phyloP scores from a whole-genome alignment of 2,888 invertebrate species.

The Meganola albula region DNA sequence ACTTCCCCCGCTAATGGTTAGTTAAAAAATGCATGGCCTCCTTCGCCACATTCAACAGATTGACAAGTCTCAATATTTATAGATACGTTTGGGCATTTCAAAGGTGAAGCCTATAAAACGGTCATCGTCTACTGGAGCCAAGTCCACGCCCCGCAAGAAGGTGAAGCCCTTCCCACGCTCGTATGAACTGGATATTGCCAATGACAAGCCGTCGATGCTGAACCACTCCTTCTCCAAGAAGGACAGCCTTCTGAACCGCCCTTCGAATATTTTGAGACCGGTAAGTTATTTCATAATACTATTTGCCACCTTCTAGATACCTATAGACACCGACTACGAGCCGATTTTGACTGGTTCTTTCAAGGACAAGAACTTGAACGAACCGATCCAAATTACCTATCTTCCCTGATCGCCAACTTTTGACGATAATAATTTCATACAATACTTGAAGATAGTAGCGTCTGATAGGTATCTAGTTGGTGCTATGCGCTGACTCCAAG shows the following conservation, averaged over 20 bases:
- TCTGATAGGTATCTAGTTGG: too few species aligned
- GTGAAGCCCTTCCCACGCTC: conserved; percentile 59
- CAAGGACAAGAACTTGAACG: too few species aligned
- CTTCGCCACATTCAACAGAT: conserved; percentile 11
- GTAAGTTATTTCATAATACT: too few species aligned
- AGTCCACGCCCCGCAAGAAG: conserved; percentile 67
- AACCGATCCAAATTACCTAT: too few species aligned
- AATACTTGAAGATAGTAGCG: too few species aligned
- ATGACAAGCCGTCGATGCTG: conserved; percentile 77
- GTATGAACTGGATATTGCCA: conserved; percentile 61
- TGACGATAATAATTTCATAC: too few species aligned
- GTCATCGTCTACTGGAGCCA: conserved; percentile 56
- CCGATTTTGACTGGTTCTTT: too few species aligned
- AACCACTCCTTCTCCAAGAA: conserved; percentile 76
- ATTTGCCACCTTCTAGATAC: too few species aligned
- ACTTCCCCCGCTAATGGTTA: too few species aligned
- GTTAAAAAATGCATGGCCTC: conserved; percentile 4
- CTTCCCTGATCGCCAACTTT: too few species aligned
- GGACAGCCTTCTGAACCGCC: conserved; percentile 80
- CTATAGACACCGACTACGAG: too few species aligned
- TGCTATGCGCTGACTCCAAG: too few species aligned
- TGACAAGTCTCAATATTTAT: conserved; percentile 48
- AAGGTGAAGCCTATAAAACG: conserved; percentile 71
- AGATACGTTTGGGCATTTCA: conserved; percentile 71
- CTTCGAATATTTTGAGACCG: conserved; percentile 81